Evolutionary conservation across 2,113 vertebrate genomes (phyloP).

Genomic region (Amazona vittata): DNA sequence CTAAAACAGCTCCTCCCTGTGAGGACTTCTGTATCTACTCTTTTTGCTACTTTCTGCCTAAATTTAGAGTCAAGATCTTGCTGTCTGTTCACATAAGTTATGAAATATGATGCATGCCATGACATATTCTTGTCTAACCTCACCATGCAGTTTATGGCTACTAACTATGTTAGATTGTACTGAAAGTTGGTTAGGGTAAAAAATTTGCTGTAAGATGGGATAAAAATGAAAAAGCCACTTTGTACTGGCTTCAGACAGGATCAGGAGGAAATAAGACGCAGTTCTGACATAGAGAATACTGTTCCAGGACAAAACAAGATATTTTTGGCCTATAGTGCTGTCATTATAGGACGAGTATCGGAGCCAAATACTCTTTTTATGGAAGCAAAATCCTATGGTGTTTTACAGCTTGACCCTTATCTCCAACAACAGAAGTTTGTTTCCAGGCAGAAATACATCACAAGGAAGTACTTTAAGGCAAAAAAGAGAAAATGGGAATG

Average conservation of each 20-base stretch:
- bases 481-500: not conserved
- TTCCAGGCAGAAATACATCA: slow-evolving; percentile 16
- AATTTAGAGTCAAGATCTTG: not conserved
- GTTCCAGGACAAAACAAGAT: not conserved
- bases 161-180: not conserved
- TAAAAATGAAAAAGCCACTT: not conserved
- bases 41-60: not conserved
- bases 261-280: not conserved
- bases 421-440: not conserved
- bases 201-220: not conserved
- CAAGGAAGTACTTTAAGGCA: not conserved
- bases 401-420: not conserved
- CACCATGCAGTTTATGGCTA: not conserved
- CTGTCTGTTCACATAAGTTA: not conserved
- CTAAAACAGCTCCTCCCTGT: not conserved
- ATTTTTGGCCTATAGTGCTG: not conserved
- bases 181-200: not conserved
- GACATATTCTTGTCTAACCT: not conserved
- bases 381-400: not conserved
- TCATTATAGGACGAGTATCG: not conserved
- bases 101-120: not conserved
- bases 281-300: not conserved
- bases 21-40: not conserved
- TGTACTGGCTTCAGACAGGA: not conserved
- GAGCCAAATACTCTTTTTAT: not conserved